A percentile compares a stretch with the other conserved stretches of the same genome.
phyloP scores from a whole-genome alignment of 2,888 invertebrate species.

The Encarsia formosa region DNA sequence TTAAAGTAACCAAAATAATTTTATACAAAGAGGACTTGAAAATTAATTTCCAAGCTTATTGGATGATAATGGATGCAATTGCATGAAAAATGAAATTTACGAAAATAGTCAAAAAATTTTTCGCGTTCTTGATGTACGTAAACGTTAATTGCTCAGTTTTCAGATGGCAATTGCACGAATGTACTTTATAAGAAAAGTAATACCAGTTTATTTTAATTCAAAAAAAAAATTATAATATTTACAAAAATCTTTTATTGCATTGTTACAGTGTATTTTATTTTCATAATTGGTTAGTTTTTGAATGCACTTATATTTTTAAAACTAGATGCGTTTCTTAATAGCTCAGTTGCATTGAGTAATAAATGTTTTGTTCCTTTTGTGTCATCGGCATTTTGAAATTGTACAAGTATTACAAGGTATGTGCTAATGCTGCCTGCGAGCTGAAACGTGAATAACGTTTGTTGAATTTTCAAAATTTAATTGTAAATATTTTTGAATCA shows the following conservation, averaged over 20 bases:
- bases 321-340: slow-evolving; percentile 35
- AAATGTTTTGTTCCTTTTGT: slow-evolving; percentile 35
- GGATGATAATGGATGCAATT: slow-evolving; percentile 16
- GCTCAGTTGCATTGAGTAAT: slow-evolving; percentile 40
- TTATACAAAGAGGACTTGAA: slow-evolving; percentile 23
- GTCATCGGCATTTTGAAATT: slow-evolving; percentile 59
- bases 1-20: slow-evolving; percentile 16
- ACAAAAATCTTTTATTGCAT: not conserved
- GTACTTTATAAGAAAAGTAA: no score
- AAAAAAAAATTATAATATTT: not conserved
- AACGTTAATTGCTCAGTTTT: slow-evolving; percentile 26
- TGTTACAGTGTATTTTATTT: not conserved
- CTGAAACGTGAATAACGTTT: slow-evolving; percentile 45
- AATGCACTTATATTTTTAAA: slow-evolving; percentile 28
- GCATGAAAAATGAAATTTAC: not conserved
- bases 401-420: slow-evolving; percentile 59
- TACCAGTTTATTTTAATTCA: not conserved
- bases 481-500: not conserved
- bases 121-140: slow-evolving; percentile 32
- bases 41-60: slow-evolving; percentile 13
- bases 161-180: slow-evolving; percentile 28
- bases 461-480: no score
- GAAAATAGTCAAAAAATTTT: slow-evolving; percentile 29
- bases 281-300: slow-evolving; percentile 8
- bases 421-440: slow-evolving; percentile 59